Evolutionary conservation across 2,797 vertebrate genomes (phyloP).

Genomic region (Silurus lanzhouensis): DNA sequence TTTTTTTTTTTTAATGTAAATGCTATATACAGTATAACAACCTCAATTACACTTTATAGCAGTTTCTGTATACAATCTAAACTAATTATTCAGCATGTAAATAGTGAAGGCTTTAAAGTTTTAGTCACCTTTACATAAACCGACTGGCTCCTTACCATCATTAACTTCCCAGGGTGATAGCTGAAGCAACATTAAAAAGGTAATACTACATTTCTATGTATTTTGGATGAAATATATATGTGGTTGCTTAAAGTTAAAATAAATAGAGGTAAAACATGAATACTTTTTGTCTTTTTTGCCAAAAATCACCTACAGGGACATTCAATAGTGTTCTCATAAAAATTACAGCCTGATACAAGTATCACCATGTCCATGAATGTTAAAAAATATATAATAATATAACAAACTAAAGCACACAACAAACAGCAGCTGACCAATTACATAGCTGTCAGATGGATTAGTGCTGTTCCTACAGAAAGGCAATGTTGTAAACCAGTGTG

Average conservation of each 20-base stretch:
- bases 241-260: neutral
- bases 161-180: neutral
- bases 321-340: neutral
- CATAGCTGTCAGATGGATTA: constrained; percentile 40
- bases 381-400: constrained; percentile 26
- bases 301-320: neutral
- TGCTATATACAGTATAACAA: too few species aligned
- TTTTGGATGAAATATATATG: neutral
- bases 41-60: too few species aligned
- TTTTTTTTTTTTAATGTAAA: neutral
- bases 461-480: constrained; percentile 56
- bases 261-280: neutral
- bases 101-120: neutral
- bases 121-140: neutral
- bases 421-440: constrained; percentile 64
- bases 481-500: constrained; percentile 44
- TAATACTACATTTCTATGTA: neutral
- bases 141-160: neutral
- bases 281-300: neutral
- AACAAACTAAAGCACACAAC: constrained; percentile 39
- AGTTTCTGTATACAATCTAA: neutral
- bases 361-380: neutral
- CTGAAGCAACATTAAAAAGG: neutral
- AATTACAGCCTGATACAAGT: neutral
- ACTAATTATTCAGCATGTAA: neutral